Percentiles rank a stretch among this genome's conserved stretches.
Conservation (phyloP, 2,888 invertebrate species). For the Ecliptopera silaceata region DNA sequence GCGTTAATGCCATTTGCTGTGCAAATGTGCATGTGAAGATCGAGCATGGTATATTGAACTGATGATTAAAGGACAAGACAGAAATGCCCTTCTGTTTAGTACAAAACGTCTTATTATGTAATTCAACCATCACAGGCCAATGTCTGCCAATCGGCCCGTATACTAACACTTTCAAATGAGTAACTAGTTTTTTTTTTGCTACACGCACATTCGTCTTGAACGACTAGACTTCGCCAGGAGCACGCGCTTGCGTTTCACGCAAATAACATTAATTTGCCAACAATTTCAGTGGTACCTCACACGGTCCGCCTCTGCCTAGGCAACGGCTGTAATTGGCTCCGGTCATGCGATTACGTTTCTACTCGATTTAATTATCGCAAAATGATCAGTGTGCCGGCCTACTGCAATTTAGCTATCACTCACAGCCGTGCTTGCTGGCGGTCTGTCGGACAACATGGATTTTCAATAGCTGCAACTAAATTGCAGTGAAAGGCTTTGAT, state of each 20-base stretch:
- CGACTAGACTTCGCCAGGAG: conserved; percentile 48
- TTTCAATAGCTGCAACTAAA: conserved; percentile 59
- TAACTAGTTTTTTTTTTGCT: conserved; percentile 34
- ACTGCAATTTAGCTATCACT: conserved; percentile 82
- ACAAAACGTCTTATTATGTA: background rate
- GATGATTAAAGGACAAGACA: background rate
- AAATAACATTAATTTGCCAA: conserved; percentile 71
- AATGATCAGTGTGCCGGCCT: conserved; percentile 79
- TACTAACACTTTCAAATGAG: conserved; percentile 20
- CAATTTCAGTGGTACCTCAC: conserved; percentile 58
- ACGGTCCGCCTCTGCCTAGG: conserved; percentile 76
- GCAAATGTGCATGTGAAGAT: conserved; percentile 13
- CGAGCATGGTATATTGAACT: background rate
- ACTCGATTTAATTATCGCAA: conserved; percentile 81
- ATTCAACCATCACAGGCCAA: background rate
- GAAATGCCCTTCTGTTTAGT: background rate
- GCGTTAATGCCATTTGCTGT: conserved; percentile 5
- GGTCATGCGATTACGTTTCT: conserved; percentile 82
- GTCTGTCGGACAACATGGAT: conserved; percentile 53
- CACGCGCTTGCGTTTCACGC: conserved; percentile 69
- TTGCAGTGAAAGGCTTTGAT: conserved; percentile 58
- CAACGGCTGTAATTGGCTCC: conserved; percentile 75
- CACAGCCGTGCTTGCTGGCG: conserved; percentile 62
- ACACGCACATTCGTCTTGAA: conserved; percentile 42
- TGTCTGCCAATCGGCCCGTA: background rate